A percentile compares a stretch with the other conserved stretches of the same genome.
Conservation (phyloP, 1,140 invertebrate species). For the Lepidurus couesii region DNA sequence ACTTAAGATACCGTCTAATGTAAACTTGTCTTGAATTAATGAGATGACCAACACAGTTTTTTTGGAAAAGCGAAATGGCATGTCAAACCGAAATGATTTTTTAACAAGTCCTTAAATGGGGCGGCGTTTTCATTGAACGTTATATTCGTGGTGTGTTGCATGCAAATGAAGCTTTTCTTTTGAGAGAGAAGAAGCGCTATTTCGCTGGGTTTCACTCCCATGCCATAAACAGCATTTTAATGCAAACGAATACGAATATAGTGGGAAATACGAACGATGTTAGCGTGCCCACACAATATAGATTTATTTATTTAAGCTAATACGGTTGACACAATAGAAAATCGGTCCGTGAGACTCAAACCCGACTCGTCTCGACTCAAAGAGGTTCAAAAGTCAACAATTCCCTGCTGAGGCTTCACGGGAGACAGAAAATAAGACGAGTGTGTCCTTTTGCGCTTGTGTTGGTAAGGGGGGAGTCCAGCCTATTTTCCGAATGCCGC, state of each 20-base stretch:
- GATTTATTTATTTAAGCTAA: constrained; percentile 2
- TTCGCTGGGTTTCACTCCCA: neutral
- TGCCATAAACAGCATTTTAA: neutral
- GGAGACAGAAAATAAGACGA: neutral
- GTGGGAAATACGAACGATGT: no score
- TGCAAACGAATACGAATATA: neutral
- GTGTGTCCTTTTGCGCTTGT: neutral
- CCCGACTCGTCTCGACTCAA: neutral
- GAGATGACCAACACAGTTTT: neutral
- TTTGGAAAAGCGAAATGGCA: neutral
- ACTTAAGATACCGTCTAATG: neutral
- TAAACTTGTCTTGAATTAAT: neutral
- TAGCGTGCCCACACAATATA: neutral
- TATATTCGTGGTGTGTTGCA: neutral
- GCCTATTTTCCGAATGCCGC: no score
- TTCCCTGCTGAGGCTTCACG: neutral
- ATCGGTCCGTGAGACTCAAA: neutral
- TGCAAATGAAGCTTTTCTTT: neutral
- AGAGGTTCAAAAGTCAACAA: neutral
- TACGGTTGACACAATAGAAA: neutral
- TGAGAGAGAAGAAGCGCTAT: no score
- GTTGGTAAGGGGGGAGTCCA: no score
- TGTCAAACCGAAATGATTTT: neutral
- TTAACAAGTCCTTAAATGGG: constrained; percentile 4
- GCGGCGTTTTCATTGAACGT: neutral